Percentiles rank a stretch among this genome's conserved stretches.
These are phyloP conservation scores for Choloepus didactylus DNA, from an alignment of 2,797 vertebrate genomes.

Conservation along the genomic window DNA sequence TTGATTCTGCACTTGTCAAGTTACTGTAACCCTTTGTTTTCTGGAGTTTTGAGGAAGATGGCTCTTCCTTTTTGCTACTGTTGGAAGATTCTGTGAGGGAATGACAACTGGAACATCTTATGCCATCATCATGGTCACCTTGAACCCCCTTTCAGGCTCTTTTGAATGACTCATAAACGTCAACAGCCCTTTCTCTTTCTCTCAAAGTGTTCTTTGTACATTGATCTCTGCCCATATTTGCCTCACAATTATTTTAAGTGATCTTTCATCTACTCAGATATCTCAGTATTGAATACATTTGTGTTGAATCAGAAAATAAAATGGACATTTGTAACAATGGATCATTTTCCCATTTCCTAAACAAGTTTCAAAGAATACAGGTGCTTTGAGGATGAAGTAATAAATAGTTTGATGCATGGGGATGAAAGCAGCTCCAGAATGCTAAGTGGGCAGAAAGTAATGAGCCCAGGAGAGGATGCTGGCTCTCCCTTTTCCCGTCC, in stretches of 20 bases:
- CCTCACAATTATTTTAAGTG: not conserved
- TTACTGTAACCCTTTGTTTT: too few species aligned
- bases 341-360: conserved; percentile 52
- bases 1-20: too few species aligned
- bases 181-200: not conserved
- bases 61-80: too few species aligned
- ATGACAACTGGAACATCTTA: too few species aligned
- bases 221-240: not conserved
- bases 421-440: not conserved
- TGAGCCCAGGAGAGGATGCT: not conserved
- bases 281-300: not conserved
- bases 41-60: too few species aligned
- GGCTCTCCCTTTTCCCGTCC: conserved; percentile 6
- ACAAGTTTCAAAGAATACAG: not conserved
- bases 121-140: not conserved
- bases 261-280: not conserved
- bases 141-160: not conserved
- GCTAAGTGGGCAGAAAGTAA: not conserved
- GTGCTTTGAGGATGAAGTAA: conserved; percentile 14
- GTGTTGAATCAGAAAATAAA: conserved; percentile 35
- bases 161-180: not conserved
- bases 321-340: not conserved
- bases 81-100: too few species aligned
- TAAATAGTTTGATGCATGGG: not conserved
- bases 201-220: not conserved